Percentiles rank a stretch among this genome's conserved stretches.
Conservation (phyloP, 1,140 invertebrate species). For the Drosophila nebulosa region DNA sequence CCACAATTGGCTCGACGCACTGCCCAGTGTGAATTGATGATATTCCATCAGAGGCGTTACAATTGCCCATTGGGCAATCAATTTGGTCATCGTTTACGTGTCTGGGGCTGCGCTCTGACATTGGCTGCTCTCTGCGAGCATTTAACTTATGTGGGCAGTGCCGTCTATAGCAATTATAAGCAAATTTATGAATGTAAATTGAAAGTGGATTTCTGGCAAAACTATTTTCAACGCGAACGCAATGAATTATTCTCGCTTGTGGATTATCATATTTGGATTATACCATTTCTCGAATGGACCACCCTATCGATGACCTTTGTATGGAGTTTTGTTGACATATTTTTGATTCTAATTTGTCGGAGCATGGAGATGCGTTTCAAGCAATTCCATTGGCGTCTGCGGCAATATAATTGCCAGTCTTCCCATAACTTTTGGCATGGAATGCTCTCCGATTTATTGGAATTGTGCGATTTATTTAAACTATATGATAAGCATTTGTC, state of each 20-base stretch:
- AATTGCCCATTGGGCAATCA: conserved; percentile 35
- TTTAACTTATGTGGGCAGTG: conserved; percentile 61
- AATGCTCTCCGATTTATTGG: conserved; percentile 83
- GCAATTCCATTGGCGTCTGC: conserved; percentile 81
- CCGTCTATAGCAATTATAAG: conserved; percentile 65
- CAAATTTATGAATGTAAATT: conserved; percentile 68
- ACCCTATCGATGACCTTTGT: conserved; percentile 83
- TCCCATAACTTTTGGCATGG: conserved; percentile 81
- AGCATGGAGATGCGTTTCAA: conserved; percentile 83
- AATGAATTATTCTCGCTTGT: conserved; percentile 62
- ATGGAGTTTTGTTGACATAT: conserved; percentile 86
- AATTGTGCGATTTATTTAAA: conserved; percentile 82
- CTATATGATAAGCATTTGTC: conserved; percentile 82
- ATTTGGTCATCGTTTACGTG: conserved; percentile 43
- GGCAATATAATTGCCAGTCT: conserved; percentile 62
- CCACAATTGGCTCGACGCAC: conserved; percentile 51
- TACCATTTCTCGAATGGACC: conserved; percentile 71
- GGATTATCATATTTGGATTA: conserved; percentile 39
- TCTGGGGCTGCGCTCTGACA: conserved; percentile 46
- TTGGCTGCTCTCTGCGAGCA: conserved; percentile 60
- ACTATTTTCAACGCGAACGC: conserved; percentile 67
- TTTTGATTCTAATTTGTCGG: conserved; percentile 83
- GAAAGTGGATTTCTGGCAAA: conserved; percentile 64
- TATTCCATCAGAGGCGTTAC: conserved; percentile 54
- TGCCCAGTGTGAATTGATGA: conserved; percentile 42